These are phyloP conservation scores for Urocolius indicus DNA, from an alignment of 2,113 vertebrate species.

Conservation along the genomic window DNA sequence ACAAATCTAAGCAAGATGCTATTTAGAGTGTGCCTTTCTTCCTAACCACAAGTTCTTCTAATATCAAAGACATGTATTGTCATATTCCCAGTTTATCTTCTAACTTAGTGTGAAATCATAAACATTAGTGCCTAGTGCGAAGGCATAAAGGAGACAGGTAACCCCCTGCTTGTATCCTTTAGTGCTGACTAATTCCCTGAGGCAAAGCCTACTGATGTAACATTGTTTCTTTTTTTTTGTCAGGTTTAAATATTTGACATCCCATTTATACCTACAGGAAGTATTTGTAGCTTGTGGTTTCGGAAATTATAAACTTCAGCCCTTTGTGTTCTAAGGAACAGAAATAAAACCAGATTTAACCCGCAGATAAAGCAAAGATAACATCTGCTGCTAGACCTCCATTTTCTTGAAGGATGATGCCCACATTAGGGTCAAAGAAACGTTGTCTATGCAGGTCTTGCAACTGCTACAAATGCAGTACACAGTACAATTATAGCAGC, in stretches of 20 bases:
- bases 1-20: neutral
- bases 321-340: neutral
- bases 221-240: neutral
- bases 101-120: neutral
- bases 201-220: neutral
- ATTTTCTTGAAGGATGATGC: conserved; percentile 8
- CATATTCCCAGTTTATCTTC: neutral
- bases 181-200: neutral
- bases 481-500: neutral
- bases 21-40: neutral
- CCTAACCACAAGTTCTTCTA: neutral
- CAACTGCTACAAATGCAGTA: neutral
- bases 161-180: neutral
- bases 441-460: neutral
- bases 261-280: neutral
- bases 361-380: conserved; percentile 30
- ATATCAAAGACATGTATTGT: neutral
- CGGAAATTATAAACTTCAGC: neutral
- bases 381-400: conserved; percentile 24
- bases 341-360: conserved; percentile 41
- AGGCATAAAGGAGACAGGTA: neutral
- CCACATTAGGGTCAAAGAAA: conserved; percentile 18
- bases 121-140: neutral
- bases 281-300: conserved; percentile 33
- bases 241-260: neutral